Evolutionary conservation across 2,797 vertebrate genomes (phyloP).

Genomic region (Pyrocephalus nanus): DNA sequence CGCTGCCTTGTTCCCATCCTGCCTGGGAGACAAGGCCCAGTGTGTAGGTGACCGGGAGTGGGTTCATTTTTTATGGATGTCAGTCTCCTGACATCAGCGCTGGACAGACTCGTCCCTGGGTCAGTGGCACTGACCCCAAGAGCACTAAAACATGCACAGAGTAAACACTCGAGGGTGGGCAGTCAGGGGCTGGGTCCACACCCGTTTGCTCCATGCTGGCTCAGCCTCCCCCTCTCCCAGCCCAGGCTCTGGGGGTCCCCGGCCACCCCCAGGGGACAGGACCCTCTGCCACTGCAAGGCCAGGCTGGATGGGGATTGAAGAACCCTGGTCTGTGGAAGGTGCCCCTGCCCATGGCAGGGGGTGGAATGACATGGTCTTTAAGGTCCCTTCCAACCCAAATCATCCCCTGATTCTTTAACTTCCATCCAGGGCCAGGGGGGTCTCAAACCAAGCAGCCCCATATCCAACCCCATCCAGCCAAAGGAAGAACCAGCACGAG

Average conservation of each 20-base stretch:
- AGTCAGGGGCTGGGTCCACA: not conserved
- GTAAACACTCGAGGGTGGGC: slow-evolving; percentile 48
- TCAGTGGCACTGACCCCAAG: slow-evolving; percentile 32
- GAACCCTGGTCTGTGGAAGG: not conserved
- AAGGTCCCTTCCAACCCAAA: not conserved
- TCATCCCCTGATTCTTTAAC: not conserved
- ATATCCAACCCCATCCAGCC: not conserved
- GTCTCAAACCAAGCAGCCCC: not conserved
- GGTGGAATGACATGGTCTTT: not conserved
- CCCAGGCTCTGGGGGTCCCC: not conserved
- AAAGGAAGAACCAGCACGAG: not conserved
- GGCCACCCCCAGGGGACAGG: too few species aligned
- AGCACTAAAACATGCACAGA: slow-evolving; percentile 34
- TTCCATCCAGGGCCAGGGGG: not conserved
- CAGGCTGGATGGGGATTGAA: not conserved
- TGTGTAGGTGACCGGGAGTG: not conserved
- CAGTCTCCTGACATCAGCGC: not conserved
- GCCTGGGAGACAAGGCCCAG: not conserved
- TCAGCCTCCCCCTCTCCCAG: not conserved
- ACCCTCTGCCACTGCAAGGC: not conserved
- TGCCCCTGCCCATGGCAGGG: not conserved
- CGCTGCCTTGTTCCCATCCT: not conserved
- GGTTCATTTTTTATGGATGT: slow-evolving; percentile 13
- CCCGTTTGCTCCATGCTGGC: not conserved
- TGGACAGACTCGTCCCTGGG: slow-evolving; percentile 1